Base-by-base conservation (phyloP, 1,140 invertebrate genomes). In the Branchinecta lindahli region DNA sequence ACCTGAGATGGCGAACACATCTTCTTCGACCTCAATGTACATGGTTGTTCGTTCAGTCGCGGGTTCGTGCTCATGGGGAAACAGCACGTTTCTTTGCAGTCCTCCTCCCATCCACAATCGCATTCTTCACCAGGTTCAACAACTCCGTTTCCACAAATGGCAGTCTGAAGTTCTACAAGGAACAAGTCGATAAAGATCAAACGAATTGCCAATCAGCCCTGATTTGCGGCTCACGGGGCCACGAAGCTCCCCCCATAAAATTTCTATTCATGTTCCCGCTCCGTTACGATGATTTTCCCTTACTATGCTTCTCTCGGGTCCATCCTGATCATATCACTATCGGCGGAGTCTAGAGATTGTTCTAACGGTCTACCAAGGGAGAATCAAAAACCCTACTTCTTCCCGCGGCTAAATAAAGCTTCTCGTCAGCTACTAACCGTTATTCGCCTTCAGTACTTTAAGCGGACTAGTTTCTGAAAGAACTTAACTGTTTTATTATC, bases 71-170 rank as follows among this genome's bases (percentile, higher is more conserved):
- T 84, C 82, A 94, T 92, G 20, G 94, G 94, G 76, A 89, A 89
- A 78, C 96, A 99, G 77, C 96, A 99, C 18, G 85, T 83, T 76
- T 97, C 92, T 69, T 88, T 86, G 79, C 95, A 98, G 76, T 93
- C 91, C 76, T 92, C 89, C 75, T 94, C 91, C 90, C 94, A 99
- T 44, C 96, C 96, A 80, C 96, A 99, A 80, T 99, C 96, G 79
- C 96, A 99, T 77, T 98, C 88, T 80, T 99, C 96, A 7, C 89
- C 94, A 20, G 87, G 87, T 78, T 99, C 96, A 7, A 95, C 92
- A 6, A 98, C 94, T 21, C 93, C 92, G 79, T 99, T 98, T 9
- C 96, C 96, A 82, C 96, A 99, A 75, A 95, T 87, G 4, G 91
- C 89, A 47, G 84, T 84, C 82, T 93, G 90, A 3, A 90, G 90